phyloP scores from a whole-genome alignment of 1,140 invertebrate genomes.

The Drosophila ohnishii region DNA sequence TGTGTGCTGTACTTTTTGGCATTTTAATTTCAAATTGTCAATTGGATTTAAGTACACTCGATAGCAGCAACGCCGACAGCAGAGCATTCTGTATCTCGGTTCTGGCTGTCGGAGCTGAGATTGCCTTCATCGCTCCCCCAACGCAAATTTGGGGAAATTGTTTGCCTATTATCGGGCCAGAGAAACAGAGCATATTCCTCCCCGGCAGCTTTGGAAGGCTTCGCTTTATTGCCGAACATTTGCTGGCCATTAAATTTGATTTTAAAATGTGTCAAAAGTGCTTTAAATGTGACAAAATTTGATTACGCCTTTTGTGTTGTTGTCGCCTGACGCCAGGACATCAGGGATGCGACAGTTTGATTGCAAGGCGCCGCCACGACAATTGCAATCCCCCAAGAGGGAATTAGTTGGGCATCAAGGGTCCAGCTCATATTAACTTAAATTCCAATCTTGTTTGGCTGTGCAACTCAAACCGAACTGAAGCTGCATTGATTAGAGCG shows the following conservation, averaged over 20 bases:
- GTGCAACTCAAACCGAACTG: background rate
- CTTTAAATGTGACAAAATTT: slow-evolving; percentile 74
- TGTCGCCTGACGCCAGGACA: slow-evolving; percentile 9
- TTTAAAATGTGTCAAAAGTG: slow-evolving; percentile 78
- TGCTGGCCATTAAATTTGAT: slow-evolving; percentile 69
- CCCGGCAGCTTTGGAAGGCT: slow-evolving; percentile 2
- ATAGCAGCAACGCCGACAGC: slow-evolving; percentile 56
- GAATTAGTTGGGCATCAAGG: background rate
- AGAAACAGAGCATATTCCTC: slow-evolving; percentile 19
- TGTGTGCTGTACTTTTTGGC: slow-evolving; percentile 70
- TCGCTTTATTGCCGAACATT: slow-evolving; percentile 49
- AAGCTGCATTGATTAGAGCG: background rate
- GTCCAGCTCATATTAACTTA: background rate
- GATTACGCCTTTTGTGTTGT: slow-evolving; percentile 41
- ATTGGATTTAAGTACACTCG: slow-evolving; percentile 78
- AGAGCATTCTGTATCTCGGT: background rate
- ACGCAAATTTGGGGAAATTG: slow-evolving; percentile 68
- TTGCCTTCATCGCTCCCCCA: slow-evolving; percentile 73
- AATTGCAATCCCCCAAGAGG: slow-evolving; percentile 7
- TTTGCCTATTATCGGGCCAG: slow-evolving; percentile 65
- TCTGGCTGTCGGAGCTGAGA: slow-evolving; percentile 38
- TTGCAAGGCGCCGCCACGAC: slow-evolving; percentile 50
- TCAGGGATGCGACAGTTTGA: slow-evolving; percentile 51
- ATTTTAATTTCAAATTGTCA: slow-evolving; percentile 82
- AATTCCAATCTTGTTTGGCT: slow-evolving; percentile 16